Evolutionary conservation across 2,113 vertebrate genomes (phyloP).

Genomic region (Acinonyx jubatus): DNA sequence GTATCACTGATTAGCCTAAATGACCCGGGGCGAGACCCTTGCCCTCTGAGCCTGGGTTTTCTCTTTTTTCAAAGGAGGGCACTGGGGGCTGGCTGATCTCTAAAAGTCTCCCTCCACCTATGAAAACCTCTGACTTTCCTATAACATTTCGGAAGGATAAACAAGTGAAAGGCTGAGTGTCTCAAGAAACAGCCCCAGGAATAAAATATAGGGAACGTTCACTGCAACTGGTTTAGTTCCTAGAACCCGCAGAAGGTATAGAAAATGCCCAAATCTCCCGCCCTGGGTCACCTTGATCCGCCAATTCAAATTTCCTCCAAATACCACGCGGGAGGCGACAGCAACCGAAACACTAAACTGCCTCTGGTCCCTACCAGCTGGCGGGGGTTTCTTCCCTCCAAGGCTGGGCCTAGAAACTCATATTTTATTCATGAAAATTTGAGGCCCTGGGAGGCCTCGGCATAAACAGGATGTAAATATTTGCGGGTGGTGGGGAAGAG

Average conservation of each 20-base stretch:
- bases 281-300: not conserved
- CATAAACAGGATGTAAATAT: conserved; percentile 84
- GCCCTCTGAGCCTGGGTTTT: not conserved
- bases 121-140: not conserved
- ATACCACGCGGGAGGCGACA: conserved; percentile 64
- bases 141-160: not conserved
- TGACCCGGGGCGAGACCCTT: not conserved
- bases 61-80: not conserved
- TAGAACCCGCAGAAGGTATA: not conserved
- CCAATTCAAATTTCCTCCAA: not conserved
- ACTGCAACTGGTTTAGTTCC: not conserved
- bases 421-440: conserved; percentile 85
- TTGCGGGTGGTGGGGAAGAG: conserved; percentile 64
- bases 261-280: not conserved
- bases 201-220: not conserved
- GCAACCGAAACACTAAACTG: conserved; percentile 81
- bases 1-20: not conserved
- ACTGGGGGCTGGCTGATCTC: not conserved
- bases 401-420: conserved; percentile 76
- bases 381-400: conserved; percentile 73
- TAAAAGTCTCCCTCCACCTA: not conserved
- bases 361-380: conserved; percentile 76
- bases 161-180: not conserved
- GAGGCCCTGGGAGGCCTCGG: conserved; percentile 72
- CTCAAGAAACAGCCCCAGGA: not conserved